Evolutionary conservation across 2,113 vertebrate genomes (phyloP).

Genomic region (Corvus hawaiiensis): DNA sequence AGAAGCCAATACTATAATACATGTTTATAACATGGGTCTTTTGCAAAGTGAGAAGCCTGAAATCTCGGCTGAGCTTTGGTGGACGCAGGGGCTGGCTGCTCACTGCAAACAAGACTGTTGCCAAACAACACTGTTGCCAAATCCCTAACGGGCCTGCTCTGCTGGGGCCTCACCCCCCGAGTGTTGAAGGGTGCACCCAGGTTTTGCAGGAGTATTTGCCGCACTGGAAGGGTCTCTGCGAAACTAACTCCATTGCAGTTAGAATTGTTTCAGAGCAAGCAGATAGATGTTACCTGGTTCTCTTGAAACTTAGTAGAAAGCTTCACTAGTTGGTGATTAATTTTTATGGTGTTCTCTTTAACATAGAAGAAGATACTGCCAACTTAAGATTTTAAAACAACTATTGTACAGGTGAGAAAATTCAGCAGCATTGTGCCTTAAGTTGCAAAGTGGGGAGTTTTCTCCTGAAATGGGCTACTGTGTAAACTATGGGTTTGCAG

Average conservation of each 20-base stretch:
- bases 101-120: not conserved
- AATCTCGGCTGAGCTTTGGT: not conserved
- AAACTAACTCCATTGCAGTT: not conserved
- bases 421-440: not conserved
- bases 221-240: not conserved
- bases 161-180: rapidly evolving
- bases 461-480: not conserved
- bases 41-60: not conserved
- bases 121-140: not conserved
- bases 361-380: not conserved
- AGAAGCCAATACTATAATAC: no score
- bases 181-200: not conserved
- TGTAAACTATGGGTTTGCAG: not conserved
- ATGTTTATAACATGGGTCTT: not conserved
- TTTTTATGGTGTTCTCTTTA: not conserved
- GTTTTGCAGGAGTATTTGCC: not conserved
- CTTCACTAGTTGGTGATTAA: not conserved
- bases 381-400: not conserved
- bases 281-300: not conserved
- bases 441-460: not conserved
- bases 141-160: not conserved
- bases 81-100: not conserved
- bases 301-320: not conserved
- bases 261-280: not conserved
- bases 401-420: not conserved